phyloP scores from a whole-genome alignment of 2,113 vertebrate species.

The Fulica atra region DNA sequence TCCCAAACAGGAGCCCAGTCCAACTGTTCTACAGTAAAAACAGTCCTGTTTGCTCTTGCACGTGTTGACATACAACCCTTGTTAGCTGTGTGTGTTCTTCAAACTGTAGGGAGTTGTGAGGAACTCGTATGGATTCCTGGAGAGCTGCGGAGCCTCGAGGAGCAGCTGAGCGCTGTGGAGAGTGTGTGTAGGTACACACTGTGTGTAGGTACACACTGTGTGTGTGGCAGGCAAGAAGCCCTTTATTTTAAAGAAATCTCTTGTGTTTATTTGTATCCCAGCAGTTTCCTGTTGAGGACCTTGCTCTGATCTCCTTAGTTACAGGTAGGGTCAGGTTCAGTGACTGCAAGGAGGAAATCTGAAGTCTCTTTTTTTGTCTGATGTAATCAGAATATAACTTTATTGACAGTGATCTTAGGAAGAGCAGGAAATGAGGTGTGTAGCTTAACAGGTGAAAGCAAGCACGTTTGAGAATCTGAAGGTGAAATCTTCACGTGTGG shows the following conservation, averaged over 20 bases:
- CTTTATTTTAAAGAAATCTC: not conserved
- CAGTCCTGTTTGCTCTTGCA: not conserved
- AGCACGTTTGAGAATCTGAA: fast-evolving
- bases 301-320: not conserved
- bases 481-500: not conserved
- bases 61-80: not conserved
- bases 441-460: not conserved
- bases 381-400: not conserved
- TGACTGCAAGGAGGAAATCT: not conserved
- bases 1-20: not conserved
- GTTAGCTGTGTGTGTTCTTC: not conserved
- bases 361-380: not conserved
- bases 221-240: fast-evolving
- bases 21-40: not conserved
- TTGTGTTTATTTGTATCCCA: not conserved
- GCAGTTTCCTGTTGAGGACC: not conserved
- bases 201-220: no score
- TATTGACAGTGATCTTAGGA: not conserved
- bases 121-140: not conserved
- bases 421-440: not conserved
- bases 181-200: not conserved
- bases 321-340: not conserved
- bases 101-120: not conserved
- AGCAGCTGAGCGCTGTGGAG: not conserved
- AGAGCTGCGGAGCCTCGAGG: not conserved